Base-by-base conservation (phyloP, 2,888 invertebrate genomes). In the Amphipoea lucens region DNA sequence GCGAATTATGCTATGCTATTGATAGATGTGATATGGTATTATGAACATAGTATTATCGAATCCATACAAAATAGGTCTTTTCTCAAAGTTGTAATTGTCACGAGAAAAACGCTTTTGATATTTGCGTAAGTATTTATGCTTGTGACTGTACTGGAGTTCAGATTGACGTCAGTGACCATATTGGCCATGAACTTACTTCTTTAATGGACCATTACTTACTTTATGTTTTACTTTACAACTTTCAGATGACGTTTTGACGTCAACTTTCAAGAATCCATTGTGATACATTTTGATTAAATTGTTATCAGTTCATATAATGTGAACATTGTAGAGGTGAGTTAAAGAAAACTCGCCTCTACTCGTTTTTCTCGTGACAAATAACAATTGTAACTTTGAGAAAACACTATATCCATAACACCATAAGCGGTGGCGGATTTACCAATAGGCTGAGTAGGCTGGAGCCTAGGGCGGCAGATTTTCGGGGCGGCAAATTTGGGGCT, bases 111-210 rank as follows among this genome's bases (percentile, higher is more conserved):
- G 17, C 57, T 12, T 63, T 29, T 20, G 12, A 45, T 29, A 45
- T 62, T 45, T 42, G 72, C 23, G 9, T 70, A 11, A n/a, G 6
- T 73, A 29, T 74, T 36, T 48, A 1, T 62, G 48, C n/a, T 74
- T 1, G 7, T 29, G 14, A 48, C 36, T 62, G 75, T 76, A 51
- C 62, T 11, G n/a, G 29, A 40, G 69, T 54, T 51, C 60, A 51
- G 6, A 23, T 42, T 85, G 86, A 85, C 85, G 85, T 85, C 85
- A 85, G 12, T 4, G 17, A 2, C 29, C 5, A 42, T n/a, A 57
- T 4, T 83, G 76, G 74, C 86, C 86, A 86, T 77, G 74, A 83
- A 80, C 69, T 69, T 12, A 51, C 11, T 36, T 23, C 4, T 74
- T 70, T 73, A 80, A 62, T 76, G 23, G 36, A 81, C 77, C 4